Evolutionary conservation across 2,797 vertebrate genomes (phyloP), one percentile per base, ranked within the genome.

Genomic region (Sebastes diploproa): DNA sequence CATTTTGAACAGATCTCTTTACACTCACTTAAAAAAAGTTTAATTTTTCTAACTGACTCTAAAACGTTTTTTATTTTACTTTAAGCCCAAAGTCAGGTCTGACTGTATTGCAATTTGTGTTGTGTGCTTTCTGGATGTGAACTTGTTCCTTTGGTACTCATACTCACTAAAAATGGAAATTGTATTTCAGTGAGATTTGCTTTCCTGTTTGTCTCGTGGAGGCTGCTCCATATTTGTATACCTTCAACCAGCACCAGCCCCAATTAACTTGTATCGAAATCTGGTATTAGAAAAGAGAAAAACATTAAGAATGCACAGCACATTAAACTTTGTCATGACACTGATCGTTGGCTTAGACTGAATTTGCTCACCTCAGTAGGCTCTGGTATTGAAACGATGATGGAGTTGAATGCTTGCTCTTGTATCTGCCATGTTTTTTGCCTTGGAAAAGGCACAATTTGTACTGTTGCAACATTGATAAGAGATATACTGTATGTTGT

Each of bases 51-150:
- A 36, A 78, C 13, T 38, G 23, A 72, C 14, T 60, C 32, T 27
- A 25, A 80, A 63, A 42, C 3, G 2, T 58, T 46, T 34, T 38
- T 38, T 68, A 6, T 69, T 76, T 54, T 56, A 52, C 58, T 69
- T 71, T 29, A 54, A 88, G 29, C 69, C 68, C 56, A 55, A 64
- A 81, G 56, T 75, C 76, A 29, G 20, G 20, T 74, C 7, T 78
- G 64, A 86, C 59, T 80, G 78, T 86, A 46, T 60, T 27, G 10
- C 29, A 50, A 34, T 86, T 83, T 79, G 69, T 86, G 36, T 55
- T 74, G 50, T 84, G 76, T 50, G 14, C 60, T 70, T 79, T 85
- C 30, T 84, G 46, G 68, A 65, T 77, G 66, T 82, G 7, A 75
- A 59, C 34, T 46, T 70, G 52, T 65, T 80, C 27, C 14, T 60